These are phyloP conservation scores for Tiliacea aurago DNA, from an alignment of 2,888 invertebrate genomes.

Conservation along the genomic window DNA sequence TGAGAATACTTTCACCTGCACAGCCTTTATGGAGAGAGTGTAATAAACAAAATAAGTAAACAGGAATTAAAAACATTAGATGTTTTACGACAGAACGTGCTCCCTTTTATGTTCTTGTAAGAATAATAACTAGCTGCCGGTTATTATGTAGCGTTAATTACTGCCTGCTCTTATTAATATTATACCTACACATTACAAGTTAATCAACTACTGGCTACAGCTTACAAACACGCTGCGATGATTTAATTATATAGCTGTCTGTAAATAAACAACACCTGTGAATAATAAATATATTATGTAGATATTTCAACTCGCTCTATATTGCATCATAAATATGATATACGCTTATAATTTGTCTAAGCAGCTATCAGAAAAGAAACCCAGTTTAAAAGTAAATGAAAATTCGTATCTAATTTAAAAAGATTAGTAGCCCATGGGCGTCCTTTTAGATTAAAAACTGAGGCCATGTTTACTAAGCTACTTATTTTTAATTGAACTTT, in stretches of 20 bases:
- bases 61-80: slow-evolving; percentile 76
- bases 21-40: slow-evolving; percentile 71
- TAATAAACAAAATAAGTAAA: slow-evolving; percentile 83
- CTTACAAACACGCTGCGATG: slow-evolving; percentile 28
- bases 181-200: slow-evolving; percentile 10
- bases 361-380: slow-evolving; percentile 53
- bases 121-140: slow-evolving; percentile 48
- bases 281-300: slow-evolving; percentile 46
- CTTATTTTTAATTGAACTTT: slow-evolving; percentile 65
- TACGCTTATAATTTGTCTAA: slow-evolving; percentile 51
- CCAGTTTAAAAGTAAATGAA: slow-evolving; percentile 58
- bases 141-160: slow-evolving; percentile 44
- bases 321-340: slow-evolving; percentile 51
- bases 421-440: slow-evolving; percentile 64
- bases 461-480: slow-evolving; percentile 59
- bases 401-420: slow-evolving; percentile 64
- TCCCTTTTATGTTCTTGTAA: slow-evolving; percentile 54
- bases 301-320: slow-evolving; percentile 42
- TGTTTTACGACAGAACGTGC: slow-evolving; percentile 69
- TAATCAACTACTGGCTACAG: slow-evolving; percentile 16
- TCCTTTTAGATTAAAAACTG: slow-evolving; percentile 62
- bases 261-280: slow-evolving; percentile 43
- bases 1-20: slow-evolving; percentile 85
- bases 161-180: slow-evolving; percentile 27
- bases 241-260: slow-evolving; percentile 24